phyloP scores from a whole-genome alignment of 2,113 vertebrate genomes.

The Picathartes gymnocephalus region DNA sequence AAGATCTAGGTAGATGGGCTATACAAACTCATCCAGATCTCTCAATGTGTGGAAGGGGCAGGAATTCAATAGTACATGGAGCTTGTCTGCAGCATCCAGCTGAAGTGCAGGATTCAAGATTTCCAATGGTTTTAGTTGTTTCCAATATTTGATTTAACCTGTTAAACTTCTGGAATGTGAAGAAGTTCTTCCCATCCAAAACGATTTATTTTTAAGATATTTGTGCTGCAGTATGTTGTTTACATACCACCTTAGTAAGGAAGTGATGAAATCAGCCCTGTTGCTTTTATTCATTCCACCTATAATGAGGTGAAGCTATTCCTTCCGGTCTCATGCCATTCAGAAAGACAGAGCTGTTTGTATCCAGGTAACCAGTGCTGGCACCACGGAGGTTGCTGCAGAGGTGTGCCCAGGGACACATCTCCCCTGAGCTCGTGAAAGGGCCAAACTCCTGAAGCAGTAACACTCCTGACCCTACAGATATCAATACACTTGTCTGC shows the following conservation, averaged over 20 bases:
- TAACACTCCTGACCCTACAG: neutral
- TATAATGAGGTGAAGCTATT: neutral
- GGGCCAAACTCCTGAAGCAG: neutral
- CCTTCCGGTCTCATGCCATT: neutral
- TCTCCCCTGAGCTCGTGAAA: neutral
- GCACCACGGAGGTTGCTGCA: neutral
- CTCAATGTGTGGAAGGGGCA: neutral
- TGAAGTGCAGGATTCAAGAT: neutral
- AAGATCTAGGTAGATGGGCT: neutral
- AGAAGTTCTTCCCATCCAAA: neutral
- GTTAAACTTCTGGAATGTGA: neutral
- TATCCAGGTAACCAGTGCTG: conserved; percentile 40
- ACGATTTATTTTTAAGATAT: neutral
- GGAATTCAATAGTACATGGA: neutral
- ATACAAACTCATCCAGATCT: neutral
- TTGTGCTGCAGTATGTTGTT: neutral
- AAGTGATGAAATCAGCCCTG: neutral
- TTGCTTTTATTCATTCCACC: neutral
- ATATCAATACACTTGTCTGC: rapidly evolving
- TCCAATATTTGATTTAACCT: neutral
- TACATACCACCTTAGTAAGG: neutral
- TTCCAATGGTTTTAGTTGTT: neutral
- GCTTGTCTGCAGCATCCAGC: neutral
- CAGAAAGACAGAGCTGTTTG: neutral
- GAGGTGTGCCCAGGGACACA: neutral